These are phyloP conservation scores for Cathartes aura DNA, from an alignment of 2,113 vertebrate species.

Conservation along the genomic window DNA sequence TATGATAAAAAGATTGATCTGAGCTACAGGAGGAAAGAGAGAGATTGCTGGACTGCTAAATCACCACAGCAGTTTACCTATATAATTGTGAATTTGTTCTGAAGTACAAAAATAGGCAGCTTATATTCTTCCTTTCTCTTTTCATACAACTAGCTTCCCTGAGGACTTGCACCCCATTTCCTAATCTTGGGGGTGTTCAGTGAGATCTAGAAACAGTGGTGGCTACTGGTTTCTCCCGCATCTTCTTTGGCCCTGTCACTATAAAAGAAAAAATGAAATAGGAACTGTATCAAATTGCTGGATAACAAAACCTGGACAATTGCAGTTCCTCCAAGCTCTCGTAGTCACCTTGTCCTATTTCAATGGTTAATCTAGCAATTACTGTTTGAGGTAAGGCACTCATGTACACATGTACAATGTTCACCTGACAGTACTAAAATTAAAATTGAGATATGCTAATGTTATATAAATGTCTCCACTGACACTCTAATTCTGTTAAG, in stretches of 20 bases:
- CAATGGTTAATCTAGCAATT: background rate
- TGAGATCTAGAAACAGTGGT: background rate
- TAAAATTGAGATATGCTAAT: background rate
- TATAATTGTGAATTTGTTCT: background rate
- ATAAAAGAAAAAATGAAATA: background rate
- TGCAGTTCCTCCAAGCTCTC: background rate
- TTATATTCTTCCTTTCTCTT: background rate
- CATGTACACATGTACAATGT: too few relatives aligned
- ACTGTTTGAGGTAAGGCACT: background rate
- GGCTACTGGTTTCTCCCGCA: background rate
- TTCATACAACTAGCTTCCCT: background rate
- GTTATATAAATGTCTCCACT: background rate
- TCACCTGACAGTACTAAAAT: background rate
- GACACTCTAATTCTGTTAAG: background rate
- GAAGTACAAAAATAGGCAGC: background rate
- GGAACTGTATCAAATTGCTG: background rate
- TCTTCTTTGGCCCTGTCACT: background rate
- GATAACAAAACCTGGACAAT: background rate
- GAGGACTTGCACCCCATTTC: background rate
- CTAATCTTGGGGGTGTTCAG: background rate
- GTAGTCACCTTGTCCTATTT: background rate
- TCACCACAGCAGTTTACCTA: background rate
- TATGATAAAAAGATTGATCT: background rate
- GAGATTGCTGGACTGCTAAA: background rate
- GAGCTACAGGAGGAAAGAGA: background rate